Evolutionary conservation across 2,797 vertebrate species (phyloP).

Genomic region (Decapterus maruadsi): DNA sequence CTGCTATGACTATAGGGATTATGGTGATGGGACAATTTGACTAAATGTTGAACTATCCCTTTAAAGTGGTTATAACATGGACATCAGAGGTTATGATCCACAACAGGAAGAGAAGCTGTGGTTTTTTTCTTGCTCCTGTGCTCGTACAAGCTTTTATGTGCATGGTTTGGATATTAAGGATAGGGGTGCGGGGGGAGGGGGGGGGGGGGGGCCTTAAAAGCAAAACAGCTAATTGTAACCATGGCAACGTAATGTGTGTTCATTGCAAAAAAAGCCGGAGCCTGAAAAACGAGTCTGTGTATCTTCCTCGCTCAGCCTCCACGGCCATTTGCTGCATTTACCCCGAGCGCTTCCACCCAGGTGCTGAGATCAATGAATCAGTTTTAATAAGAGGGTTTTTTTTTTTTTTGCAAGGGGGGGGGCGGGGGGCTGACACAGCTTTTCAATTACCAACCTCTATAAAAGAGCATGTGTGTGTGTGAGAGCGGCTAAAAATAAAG

Average conservation of each 20-base stretch:
- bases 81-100: too few species aligned
- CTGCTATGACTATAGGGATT: too few species aligned
- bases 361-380: neutral
- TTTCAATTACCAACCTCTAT: conserved; percentile 32
- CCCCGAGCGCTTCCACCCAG: neutral
- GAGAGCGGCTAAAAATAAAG: neutral
- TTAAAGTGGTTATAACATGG: neutral
- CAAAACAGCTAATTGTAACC: conserved; percentile 33
- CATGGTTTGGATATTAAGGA: conserved; percentile 17
- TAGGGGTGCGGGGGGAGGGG: too few species aligned
- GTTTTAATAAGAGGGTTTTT: conserved; percentile 3
- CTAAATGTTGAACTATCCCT: too few species aligned
- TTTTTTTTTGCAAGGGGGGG: too few species aligned
- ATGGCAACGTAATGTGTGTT: conserved; percentile 51
- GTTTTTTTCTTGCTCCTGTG: neutral
- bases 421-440: conserved; percentile 11
- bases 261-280: conserved; percentile 13
- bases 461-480: conserved; percentile 1
- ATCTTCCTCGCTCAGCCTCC: conserved; percentile 3
- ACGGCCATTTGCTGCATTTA: conserved; percentile 2
- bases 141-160: neutral
- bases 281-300: conserved; percentile 9
- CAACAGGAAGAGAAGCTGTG: neutral
- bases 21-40: too few species aligned
- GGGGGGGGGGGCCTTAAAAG: conserved; percentile 9